These are phyloP conservation scores for Myocastor coypus DNA, from an alignment of 2,113 vertebrate genomes.

Conservation along the genomic window DNA sequence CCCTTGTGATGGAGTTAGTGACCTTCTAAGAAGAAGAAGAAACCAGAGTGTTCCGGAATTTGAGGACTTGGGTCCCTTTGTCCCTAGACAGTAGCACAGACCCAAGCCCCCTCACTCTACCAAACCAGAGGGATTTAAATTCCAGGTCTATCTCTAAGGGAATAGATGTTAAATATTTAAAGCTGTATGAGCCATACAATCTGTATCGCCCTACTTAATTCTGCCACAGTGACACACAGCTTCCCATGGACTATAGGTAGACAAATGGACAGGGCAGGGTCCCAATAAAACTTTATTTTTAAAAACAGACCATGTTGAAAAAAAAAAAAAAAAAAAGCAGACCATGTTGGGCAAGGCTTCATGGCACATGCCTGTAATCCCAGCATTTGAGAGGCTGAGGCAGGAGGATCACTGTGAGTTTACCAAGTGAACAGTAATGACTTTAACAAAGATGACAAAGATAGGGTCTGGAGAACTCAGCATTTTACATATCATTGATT, in stretches of 20 bases:
- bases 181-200: not conserved
- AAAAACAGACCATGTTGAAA: not conserved
- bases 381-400: too few species aligned
- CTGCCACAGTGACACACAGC: not conserved
- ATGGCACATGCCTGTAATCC: too few species aligned
- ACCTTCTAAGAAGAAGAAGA: not conserved
- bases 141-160: not conserved
- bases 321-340: too few species aligned
- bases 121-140: not conserved
- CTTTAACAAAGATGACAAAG: too few species aligned
- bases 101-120: not conserved
- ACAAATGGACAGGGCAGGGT: not conserved
- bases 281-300: not conserved
- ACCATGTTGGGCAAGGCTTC: too few species aligned
- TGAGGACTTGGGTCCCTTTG: not conserved
- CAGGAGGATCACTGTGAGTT: too few species aligned
- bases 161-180: not conserved
- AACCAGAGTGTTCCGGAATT: not conserved
- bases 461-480: too few species aligned
- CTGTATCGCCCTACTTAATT: not conserved
- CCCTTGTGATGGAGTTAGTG: not conserved
- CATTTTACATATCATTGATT: too few species aligned
- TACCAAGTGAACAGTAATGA: too few species aligned
- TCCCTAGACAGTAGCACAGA: not conserved
- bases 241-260: not conserved